These are phyloP conservation scores for Pycnonotus jocosus DNA, from an alignment of 2,113 vertebrate genomes.

Conservation along the genomic window DNA sequence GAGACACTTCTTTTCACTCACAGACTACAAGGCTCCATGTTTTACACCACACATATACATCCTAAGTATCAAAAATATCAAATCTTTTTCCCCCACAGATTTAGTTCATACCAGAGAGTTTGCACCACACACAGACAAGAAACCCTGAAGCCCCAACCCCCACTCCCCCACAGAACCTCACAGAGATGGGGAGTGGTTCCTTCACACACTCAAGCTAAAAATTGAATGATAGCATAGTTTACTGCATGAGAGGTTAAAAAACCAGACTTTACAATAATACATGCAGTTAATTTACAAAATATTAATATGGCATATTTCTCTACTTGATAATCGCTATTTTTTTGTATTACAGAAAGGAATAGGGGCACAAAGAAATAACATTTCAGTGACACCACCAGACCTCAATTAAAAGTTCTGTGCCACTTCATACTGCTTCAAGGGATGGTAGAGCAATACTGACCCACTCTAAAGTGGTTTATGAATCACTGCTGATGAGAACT, in stretches of 20 bases:
- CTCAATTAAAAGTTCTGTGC: constrained; percentile 40
- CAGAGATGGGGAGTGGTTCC: neutral
- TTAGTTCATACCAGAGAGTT: neutral
- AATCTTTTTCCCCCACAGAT: neutral
- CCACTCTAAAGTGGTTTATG: neutral
- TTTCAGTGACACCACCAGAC: neutral
- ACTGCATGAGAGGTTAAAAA: neutral
- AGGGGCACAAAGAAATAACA: neutral
- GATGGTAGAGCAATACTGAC: neutral
- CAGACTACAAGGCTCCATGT: neutral
- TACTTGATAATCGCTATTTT: neutral
- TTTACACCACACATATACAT: neutral
- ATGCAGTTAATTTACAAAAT: neutral
- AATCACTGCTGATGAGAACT: neutral
- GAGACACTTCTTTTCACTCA: neutral
- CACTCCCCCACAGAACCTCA: neutral
- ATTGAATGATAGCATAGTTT: neutral
- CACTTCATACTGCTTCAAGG: neutral
- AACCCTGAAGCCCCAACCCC: neutral
- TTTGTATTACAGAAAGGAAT: neutral
- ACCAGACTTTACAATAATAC: neutral
- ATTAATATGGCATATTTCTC: neutral
- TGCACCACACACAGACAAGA: neutral
- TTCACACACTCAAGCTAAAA: neutral
- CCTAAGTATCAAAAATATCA: neutral